These are phyloP conservation scores for Entomobrya multifasciata DNA, from an alignment of 2,888 invertebrate genomes.

Conservation along the genomic window DNA sequence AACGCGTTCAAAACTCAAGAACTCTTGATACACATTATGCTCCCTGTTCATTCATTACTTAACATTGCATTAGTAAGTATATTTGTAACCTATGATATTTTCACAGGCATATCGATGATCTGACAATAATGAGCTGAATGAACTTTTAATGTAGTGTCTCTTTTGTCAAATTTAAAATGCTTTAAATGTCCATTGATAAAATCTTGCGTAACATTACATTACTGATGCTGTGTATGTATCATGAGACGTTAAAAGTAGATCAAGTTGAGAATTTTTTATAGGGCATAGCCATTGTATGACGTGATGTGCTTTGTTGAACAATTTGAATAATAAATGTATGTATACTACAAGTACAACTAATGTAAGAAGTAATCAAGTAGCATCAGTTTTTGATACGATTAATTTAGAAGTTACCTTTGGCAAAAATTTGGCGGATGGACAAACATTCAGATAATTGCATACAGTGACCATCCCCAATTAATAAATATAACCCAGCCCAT, in stretches of 20 bases:
- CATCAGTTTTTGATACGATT: no score
- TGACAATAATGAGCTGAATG: slow-evolving; percentile 39
- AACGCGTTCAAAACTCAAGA: no score
- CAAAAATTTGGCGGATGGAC: no score
- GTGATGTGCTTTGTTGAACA: background rate
- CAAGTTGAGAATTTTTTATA: slow-evolving; percentile 70
- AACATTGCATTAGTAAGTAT: no score
- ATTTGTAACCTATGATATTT: no score
- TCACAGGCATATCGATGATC: slow-evolving; percentile 6
- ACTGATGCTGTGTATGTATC: background rate
- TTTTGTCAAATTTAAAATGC: slow-evolving; percentile 24
- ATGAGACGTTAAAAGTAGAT: slow-evolving; percentile 58
- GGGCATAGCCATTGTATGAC: slow-evolving; percentile 55
- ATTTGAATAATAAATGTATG: background rate
- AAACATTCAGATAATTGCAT: no score
- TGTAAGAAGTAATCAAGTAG: no score
- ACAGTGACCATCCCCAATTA: no score
- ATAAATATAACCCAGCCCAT: slow-evolving; percentile 68
- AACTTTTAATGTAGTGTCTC: slow-evolving; percentile 34
- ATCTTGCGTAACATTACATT: slow-evolving; percentile 58
- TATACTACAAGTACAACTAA: background rate
- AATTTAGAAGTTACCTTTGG: no score
- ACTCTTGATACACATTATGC: no score
- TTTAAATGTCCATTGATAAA: background rate
- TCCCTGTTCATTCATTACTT: no score